A percentile compares a stretch with the other conserved stretches of the same genome.
Evolutionary conservation across 92 coral and sea anemone species (phyloP).

Genomic region (Bergia puertoricense): DNA sequence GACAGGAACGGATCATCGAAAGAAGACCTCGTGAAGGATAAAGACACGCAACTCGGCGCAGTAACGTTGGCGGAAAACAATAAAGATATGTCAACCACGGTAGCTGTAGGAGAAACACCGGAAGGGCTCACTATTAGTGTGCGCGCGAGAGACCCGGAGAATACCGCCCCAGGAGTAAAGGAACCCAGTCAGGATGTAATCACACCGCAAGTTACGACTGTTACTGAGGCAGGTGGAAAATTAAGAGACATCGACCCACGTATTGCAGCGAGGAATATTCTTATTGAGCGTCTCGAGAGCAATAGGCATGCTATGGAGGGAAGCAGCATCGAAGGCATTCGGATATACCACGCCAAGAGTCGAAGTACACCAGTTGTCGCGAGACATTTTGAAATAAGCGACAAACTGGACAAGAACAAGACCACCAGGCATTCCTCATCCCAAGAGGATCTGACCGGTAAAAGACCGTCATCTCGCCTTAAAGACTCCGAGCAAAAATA

Average conservation of each 20-base stretch:
- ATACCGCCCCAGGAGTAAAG: neutral
- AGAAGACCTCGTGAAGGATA: constrained; percentile 23
- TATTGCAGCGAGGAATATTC: constrained; percentile 70
- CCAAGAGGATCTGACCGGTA: constrained; percentile 68
- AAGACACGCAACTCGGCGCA: neutral
- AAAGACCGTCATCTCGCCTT: constrained; percentile 23
- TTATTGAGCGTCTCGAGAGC: constrained; percentile 80
- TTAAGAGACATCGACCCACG: constrained; percentile 72
- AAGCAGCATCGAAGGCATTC: constrained; percentile 70
- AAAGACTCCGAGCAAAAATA: neutral
- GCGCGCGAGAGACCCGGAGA: constrained; percentile 37
- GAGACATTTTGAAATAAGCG: constrained; percentile 32
- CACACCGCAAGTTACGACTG: constrained; percentile 59
- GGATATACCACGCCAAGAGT: constrained; percentile 86
- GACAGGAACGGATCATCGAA: constrained; percentile 10
- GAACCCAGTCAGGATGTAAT: constrained; percentile 28
- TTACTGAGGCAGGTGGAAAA: constrained; percentile 57
- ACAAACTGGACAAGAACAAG: constrained; percentile 52
- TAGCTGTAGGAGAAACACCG: constrained; percentile 39
- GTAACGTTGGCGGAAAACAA: neutral
- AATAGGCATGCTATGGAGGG: constrained; percentile 72
- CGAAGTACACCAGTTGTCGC: constrained; percentile 80
- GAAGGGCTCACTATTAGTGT: constrained; percentile 44
- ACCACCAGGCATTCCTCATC: constrained; percentile 54
- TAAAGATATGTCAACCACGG: constrained; percentile 27